These are phyloP conservation scores for Drosophila limbata DNA, from an alignment of 2,888 invertebrate species.

Conservation along the genomic window DNA sequence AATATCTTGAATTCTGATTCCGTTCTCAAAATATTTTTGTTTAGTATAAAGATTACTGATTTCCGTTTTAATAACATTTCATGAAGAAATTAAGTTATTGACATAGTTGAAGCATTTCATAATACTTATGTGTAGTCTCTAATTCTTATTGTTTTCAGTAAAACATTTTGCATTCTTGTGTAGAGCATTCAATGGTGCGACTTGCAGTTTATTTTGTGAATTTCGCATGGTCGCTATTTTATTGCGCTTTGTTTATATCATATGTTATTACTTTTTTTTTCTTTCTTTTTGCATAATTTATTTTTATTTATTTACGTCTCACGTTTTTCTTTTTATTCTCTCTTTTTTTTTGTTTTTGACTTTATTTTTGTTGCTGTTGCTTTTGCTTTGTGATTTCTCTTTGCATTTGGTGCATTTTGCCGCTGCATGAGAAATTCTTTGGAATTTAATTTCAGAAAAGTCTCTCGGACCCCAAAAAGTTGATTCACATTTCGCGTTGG, in stretches of 20 bases:
- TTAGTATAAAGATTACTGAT: no score
- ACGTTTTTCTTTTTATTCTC: constrained; percentile 25
- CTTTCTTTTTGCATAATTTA: constrained; percentile 30
- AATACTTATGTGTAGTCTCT: no score
- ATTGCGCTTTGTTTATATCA: constrained; percentile 66
- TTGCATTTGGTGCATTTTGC: constrained; percentile 61
- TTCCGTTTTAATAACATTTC: no score
- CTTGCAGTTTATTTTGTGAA: background rate
- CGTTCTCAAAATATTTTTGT: no score
- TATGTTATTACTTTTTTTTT: constrained; percentile 24
- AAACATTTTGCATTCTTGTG: background rate
- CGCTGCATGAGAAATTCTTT: constrained; percentile 62
- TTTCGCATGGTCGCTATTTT: constrained; percentile 42
- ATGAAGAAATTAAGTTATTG: no score
- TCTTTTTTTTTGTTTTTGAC: constrained; percentile 10
- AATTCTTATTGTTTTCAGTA: background rate
- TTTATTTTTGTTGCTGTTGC: constrained; percentile 18
- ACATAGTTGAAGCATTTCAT: no score
- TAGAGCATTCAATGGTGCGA: constrained; percentile 18
- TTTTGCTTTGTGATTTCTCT: constrained; percentile 32
- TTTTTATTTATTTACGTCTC: constrained; percentile 55
- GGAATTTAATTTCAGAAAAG: constrained; percentile 44
- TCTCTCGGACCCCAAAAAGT: constrained; percentile 37
- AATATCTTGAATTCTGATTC: no score
- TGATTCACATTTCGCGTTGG: constrained; percentile 58